phyloP scores from a whole-genome alignment of 2,888 invertebrate genomes.

The Sceliomorpha sp. region DNA sequence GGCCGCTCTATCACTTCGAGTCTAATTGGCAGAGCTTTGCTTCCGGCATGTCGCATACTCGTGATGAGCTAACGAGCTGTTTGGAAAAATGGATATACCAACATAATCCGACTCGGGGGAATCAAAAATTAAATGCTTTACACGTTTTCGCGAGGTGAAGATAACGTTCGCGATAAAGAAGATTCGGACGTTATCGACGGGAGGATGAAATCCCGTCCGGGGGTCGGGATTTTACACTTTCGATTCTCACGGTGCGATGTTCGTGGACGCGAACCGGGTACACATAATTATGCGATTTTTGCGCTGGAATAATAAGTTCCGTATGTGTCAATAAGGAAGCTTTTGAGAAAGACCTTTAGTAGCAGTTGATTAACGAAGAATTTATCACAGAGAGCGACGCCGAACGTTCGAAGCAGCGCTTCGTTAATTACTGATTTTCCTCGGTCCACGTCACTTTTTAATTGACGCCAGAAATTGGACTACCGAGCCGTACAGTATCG shows the following conservation, averaged over 20 bases:
- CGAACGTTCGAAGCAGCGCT: slow-evolving; percentile 56
- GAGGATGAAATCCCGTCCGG: too few relatives aligned
- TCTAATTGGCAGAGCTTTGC: slow-evolving; percentile 22
- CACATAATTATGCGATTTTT: background rate
- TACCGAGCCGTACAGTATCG: slow-evolving; percentile 58
- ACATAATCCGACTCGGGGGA: background rate
- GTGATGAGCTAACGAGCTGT: slow-evolving; percentile 24
- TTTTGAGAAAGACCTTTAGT: background rate
- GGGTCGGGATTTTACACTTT: too few relatives aligned
- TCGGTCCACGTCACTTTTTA: slow-evolving; percentile 79
- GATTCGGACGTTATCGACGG: background rate
- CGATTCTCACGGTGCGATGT: too few relatives aligned
- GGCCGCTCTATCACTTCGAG: slow-evolving; percentile 8
- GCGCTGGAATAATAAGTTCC: background rate
- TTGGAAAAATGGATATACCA: background rate
- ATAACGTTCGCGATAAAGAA: too few relatives aligned
- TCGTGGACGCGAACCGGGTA: too few relatives aligned
- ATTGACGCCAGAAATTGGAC: slow-evolving; percentile 79
- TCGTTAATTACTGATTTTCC: slow-evolving; percentile 79
- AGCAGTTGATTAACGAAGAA: slow-evolving; percentile 28
- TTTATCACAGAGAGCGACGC: slow-evolving; percentile 46
- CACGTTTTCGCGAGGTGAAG: too few relatives aligned
- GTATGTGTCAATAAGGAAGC: slow-evolving; percentile 2
- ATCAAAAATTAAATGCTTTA: slow-evolving; percentile 3
- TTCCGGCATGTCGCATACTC: slow-evolving; percentile 24